These are phyloP conservation scores for Popillia japonica DNA, from an alignment of 1,140 invertebrate genomes.

Conservation along the genomic window DNA sequence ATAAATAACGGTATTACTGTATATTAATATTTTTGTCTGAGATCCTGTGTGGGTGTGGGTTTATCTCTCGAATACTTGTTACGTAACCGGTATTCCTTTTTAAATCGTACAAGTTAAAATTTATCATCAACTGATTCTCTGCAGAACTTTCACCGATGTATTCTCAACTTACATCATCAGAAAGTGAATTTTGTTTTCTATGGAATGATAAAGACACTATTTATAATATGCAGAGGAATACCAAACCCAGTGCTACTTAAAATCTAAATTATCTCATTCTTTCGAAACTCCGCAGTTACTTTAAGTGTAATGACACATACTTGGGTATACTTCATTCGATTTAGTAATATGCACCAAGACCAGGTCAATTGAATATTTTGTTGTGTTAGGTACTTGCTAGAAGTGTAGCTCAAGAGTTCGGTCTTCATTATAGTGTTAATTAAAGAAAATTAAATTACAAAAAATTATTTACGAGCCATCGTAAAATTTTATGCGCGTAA, in stretches of 20 bases:
- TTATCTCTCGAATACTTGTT: slow-evolving; percentile 23
- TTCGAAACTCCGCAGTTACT: too few relatives aligned
- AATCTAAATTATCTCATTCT: too few relatives aligned
- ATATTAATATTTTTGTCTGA: not conserved
- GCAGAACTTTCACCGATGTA: slow-evolving; percentile 6
- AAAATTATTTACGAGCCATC: slow-evolving; percentile 5
- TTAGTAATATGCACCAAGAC: too few relatives aligned
- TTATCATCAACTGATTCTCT: slow-evolving; percentile 19
- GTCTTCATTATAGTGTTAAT: not conserved
- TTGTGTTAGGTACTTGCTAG: too few relatives aligned
- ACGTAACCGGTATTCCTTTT: slow-evolving; percentile 5
- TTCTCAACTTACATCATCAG: slow-evolving; percentile 23
- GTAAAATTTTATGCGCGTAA: slow-evolving; percentile 6
- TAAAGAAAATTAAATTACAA: slow-evolving; percentile 12
- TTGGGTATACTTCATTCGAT: too few relatives aligned
- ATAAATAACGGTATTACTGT: not conserved
- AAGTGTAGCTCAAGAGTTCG: too few relatives aligned
- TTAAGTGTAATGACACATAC: too few relatives aligned
- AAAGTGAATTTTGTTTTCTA: not conserved
- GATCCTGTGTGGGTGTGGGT: not conserved
- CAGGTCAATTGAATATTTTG: too few relatives aligned
- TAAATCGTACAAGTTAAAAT: not conserved
- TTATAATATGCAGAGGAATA: too few relatives aligned
- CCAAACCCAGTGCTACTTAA: too few relatives aligned
- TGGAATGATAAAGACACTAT: too few relatives aligned